These are phyloP conservation scores for Mylabris phalerata DNA, from an alignment of 1,140 invertebrate genomes.

Conservation along the genomic window DNA sequence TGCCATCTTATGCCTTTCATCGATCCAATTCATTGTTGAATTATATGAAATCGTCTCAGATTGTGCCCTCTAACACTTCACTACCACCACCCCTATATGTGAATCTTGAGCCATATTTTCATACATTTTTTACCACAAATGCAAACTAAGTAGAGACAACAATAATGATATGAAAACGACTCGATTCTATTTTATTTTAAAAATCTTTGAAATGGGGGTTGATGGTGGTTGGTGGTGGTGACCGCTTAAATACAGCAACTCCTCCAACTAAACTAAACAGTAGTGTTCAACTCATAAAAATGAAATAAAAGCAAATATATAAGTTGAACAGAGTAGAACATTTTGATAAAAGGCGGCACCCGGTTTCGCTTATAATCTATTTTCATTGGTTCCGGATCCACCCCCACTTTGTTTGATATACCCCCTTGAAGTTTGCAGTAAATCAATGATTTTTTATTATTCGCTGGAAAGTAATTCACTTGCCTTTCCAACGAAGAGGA, in stretches of 20 bases:
- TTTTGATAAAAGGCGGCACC: conserved; percentile 19
- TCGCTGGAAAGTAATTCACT: conserved; percentile 8
- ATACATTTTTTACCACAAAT: too few species aligned
- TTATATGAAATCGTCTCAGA: background rate
- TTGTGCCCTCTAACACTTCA: background rate
- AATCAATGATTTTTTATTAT: conserved; percentile 20
- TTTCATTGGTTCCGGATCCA: conserved; percentile 20
- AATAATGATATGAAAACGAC: too few species aligned
- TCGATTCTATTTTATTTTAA: too few species aligned
- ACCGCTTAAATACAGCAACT: too few species aligned
- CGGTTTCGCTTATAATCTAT: conserved; percentile 14
- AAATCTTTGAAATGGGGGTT: background rate
- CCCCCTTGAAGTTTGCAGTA: conserved; percentile 12
- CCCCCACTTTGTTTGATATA: conserved; percentile 11
- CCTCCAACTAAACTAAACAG: background rate
- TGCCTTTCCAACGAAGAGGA: background rate
- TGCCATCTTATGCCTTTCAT: conserved; percentile 14
- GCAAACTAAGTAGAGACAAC: too few species aligned
- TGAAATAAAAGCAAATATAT: conserved; percentile 12
- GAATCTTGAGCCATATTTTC: too few species aligned
- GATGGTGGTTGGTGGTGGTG: too few species aligned
- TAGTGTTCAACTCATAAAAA: conserved; percentile 10
- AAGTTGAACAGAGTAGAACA: conserved; percentile 5
- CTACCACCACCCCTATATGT: too few species aligned
- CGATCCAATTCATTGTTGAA: conserved; percentile 2